Base-by-base conservation (phyloP, 2,888 invertebrate genomes). In the Salpingus planirostris region DNA sequence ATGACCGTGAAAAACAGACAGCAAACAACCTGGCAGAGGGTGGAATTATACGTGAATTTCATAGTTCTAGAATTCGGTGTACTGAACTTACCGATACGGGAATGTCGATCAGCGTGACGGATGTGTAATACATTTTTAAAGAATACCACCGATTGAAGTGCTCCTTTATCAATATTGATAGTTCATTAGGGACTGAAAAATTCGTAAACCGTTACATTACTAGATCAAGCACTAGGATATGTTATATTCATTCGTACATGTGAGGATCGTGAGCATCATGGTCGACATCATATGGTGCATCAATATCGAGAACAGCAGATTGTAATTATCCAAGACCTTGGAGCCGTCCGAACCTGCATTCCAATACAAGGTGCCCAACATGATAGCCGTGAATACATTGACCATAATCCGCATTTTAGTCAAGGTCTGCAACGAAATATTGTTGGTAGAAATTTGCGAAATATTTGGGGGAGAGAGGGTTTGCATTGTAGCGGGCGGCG, bases 271-370 rank as follows among this genome's bases (percentile, higher is more conserved):
- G 11, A 89, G 68, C 88, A 89, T 88, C 86, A 88, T 88, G 0
- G 87, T 83, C 2, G 86, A 81, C 83, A 88, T 86, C 71, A 87
- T 90, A 52, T 91, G 84, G 63, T 95, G 93, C 71, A 95, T 86
- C 36, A 93, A 71, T 49, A 91, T 86, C 15, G 91, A 85, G 64
- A 95, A 95, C 6, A 93, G 67, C 38, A 91, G 74, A 65, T 88
- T 88, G 52, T 87, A 89, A 62, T 88, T 89, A 52, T 86, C 84
- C 28, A 87, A 52, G 1, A 87, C 84, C 44, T 82, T 68, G 0
- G 80, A 77, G 0, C 85, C 88, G 43, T 87, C 81, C 38, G 73
- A 73, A 1, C 88, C 88, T 2, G 81, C 73, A 45, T 77, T 70
- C 50, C 80, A 74, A 61, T 84, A 89, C 21, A 89, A 65, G 3